These are phyloP conservation scores for Euphydryas editha DNA, from an alignment of 2,888 invertebrate genomes.

Conservation along the genomic window DNA sequence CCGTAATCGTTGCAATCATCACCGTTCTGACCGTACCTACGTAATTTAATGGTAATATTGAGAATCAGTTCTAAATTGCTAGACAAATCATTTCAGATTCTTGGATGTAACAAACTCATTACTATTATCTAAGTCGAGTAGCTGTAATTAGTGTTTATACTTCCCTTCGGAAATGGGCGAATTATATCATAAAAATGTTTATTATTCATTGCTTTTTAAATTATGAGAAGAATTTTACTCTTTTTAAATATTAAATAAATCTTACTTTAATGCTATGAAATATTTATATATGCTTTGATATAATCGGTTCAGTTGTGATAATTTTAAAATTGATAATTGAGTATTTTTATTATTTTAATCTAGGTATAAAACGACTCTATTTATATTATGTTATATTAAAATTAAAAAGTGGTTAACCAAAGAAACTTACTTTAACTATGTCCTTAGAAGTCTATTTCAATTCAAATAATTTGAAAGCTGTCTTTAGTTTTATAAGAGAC, in stretches of 20 bases:
- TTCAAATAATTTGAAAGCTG: slow-evolving; percentile 49
- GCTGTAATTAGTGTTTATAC: neutral
- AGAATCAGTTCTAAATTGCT: slow-evolving; percentile 1
- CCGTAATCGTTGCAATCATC: slow-evolving; percentile 64
- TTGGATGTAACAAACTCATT: neutral
- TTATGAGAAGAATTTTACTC: no score
- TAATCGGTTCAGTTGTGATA: no score
- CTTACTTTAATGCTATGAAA: no score
- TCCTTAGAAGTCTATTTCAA: slow-evolving; percentile 10
- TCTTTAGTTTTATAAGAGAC: slow-evolving; percentile 56
- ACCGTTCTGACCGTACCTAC: slow-evolving; percentile 27
- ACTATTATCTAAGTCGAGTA: neutral
- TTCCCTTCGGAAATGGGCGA: neutral
- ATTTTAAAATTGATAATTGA: no score
- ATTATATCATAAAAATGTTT: neutral
- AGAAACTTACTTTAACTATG: neutral
- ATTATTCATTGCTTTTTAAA: no score
- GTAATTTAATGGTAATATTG: slow-evolving; percentile 9
- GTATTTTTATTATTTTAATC: no score
- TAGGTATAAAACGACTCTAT: neutral
- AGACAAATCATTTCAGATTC: slow-evolving; percentile 1
- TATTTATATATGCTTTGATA: no score
- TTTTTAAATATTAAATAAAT: no score
- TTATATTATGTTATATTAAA: neutral
- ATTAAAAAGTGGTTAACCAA: neutral